Base-by-base conservation (phyloP, 2,113 vertebrate species). In the Vulpes vulpes region DNA sequence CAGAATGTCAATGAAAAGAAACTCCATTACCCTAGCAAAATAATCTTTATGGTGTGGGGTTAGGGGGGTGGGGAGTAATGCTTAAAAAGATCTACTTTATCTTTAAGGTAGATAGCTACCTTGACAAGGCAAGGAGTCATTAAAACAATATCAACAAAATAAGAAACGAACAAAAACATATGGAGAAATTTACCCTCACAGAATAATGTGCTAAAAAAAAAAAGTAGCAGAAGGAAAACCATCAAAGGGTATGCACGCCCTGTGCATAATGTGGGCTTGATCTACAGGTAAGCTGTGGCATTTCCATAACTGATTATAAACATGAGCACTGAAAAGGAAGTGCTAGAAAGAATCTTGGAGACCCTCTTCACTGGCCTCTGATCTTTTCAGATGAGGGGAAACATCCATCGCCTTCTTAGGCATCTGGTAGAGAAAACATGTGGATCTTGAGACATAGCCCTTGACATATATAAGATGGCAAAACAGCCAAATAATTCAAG, bases 1-100 rank as follows among this genome's bases (percentile, higher is more conserved):
- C 98, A 96, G 97, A 96, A 98, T 96, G 94, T 96, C 95, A 97
- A 96, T 97, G 96, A 97, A 98, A 98, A 97, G 81, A 95, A 97
- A 98, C 51, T 71, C 85, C 55, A 95, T 57, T 94, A 84, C 91
- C 19, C 93, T 51, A 97, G 73, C 62, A 87, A 96, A 97, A 95
- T 65, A 95, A 80, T 19, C 3, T 93, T 94, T 90, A 91, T 19
- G 5, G 64, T 22, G 51, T 64, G 22, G 38, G n/a, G 49, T 12
- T 12, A 3, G 80, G 9, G 23, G 38, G 55, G 9, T 43, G 20
- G 38, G 55, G 9, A 53, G 20, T 81, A 67, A 89, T 64, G 20
- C 30, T 94, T 86, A 51, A 93, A 85, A 86, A 92, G 90, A 91
- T 49, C 55, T 62, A 82, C 49, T 35, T 86, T 81, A 93, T 62